Evolutionary conservation across 1,140 invertebrate genomes (phyloP).

Genomic region (Rhopalosiphum maidis): DNA sequence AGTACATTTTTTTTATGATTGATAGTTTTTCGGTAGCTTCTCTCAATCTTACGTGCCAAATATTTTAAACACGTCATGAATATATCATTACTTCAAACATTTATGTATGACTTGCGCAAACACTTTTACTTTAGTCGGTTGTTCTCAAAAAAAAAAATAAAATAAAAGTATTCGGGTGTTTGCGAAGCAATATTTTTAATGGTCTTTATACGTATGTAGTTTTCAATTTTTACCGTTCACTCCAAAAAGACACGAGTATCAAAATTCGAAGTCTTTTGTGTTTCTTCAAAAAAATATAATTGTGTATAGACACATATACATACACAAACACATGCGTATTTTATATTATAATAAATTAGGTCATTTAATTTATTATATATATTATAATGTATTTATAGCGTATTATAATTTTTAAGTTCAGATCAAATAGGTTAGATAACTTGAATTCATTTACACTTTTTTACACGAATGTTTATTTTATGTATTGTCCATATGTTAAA

Average conservation of each 20-base stretch:
- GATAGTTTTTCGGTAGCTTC: slow-evolving; percentile 52
- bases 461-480: background rate
- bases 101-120: background rate
- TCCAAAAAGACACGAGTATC: background rate
- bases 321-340: background rate
- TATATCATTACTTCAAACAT: slow-evolving; percentile 37
- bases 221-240: background rate
- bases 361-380: background rate
- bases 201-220: background rate
- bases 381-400: background rate
- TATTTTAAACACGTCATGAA: slow-evolving; percentile 30
- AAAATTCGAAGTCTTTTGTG: slow-evolving; percentile 9
- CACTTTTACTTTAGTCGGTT: background rate
- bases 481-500: no score
- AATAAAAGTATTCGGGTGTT: background rate
- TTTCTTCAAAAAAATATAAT: background rate
- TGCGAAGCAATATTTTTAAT: slow-evolving; percentile 30
- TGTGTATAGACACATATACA: background rate
- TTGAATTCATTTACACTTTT: background rate
- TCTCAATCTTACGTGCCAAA: slow-evolving; percentile 46
- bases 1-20: slow-evolving; percentile 33
- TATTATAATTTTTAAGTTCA: background rate
- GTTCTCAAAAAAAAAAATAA: background rate
- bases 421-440: background rate
- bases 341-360: background rate